Base-by-base conservation (phyloP, 2,113 vertebrate species). In the Elephas maximus region DNA sequence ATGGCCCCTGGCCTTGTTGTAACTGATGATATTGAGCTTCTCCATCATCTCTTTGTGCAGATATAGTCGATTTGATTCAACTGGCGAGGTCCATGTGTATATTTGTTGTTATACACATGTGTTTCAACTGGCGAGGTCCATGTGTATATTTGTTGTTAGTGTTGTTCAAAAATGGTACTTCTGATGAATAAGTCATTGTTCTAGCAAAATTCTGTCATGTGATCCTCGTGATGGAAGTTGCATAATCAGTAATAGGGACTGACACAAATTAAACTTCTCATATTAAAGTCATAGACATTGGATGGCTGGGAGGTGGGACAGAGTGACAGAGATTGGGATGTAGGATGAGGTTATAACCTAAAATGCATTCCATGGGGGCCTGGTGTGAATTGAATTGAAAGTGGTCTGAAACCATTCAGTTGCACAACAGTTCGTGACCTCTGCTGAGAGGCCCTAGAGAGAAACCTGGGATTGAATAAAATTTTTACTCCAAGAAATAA, bases 401-500 rank as follows among this genome's bases (percentile, higher is more conserved):
- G 62, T 71, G 69, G 7, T 37, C 79, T 67, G 90, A 84, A 93
- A 41, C 80, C 18, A 44, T 10, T 62, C 9, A 28, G 76, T 84
- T 80, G 51, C 21, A 78, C 73, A 60, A 88, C 82, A 88, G 92
- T 95, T 97, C 62, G 2, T 62, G 95, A 94, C 94, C 93, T 93
- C 57, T 80, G 3, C 18, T 80, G 88, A 62, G 28, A 92, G 33
- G 73, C 85, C 62, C 60, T 44, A 24, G 83, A 92, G 92, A 92
- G 79, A 93, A 87, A 94, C 10, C 33, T 65, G 88, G 91, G 60
- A 90, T 97, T 5, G 20, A 95, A 96, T 95, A 97, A 96, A 97
- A 93, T 94, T 97, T 96, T 97, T 93, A 93, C 67, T 97, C 74
- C 44, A 73, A 62, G 84, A 95, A 94, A 65, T 82, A 87, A 80